Conservation (phyloP, 2,797 vertebrate species). For the Calcarius lapponicus region DNA sequence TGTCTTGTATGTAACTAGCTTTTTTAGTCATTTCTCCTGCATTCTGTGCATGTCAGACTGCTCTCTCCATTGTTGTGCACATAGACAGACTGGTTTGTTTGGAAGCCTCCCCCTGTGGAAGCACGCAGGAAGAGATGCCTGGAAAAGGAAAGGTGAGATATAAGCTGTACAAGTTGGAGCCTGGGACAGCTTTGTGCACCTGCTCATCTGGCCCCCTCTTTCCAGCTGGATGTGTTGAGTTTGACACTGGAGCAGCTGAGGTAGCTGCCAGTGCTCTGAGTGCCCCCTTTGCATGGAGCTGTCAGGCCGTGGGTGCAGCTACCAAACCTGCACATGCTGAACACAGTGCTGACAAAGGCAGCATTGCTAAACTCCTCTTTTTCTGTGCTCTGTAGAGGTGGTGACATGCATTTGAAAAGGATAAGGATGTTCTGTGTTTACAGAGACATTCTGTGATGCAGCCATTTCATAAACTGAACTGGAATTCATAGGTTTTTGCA, state of each 20-base stretch:
- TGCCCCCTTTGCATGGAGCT: background rate
- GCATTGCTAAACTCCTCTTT: background rate
- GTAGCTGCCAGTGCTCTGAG: too few species aligned
- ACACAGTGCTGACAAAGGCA: background rate
- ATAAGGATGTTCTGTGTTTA: fast-evolving
- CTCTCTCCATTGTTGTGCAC: background rate
- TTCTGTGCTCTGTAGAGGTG: background rate
- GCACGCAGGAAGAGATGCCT: background rate
- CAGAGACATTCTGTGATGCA: background rate
- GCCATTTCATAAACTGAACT: background rate
- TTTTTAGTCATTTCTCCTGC: background rate
- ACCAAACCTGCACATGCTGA: background rate
- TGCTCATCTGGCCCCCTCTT: background rate
- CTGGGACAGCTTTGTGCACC: background rate
- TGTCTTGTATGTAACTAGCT: background rate
- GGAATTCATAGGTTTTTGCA: background rate
- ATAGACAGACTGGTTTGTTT: background rate
- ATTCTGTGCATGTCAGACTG: background rate
- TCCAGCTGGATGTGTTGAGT: background rate
- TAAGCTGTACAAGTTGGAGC: background rate
- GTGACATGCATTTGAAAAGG: background rate
- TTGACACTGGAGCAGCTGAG: background rate
- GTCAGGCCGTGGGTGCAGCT: background rate
- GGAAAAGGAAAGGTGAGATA: background rate
- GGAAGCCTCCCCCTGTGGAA: background rate